phyloP scores from a whole-genome alignment of 2,113 vertebrate genomes.

The Ibidorhyncha struthersii region DNA sequence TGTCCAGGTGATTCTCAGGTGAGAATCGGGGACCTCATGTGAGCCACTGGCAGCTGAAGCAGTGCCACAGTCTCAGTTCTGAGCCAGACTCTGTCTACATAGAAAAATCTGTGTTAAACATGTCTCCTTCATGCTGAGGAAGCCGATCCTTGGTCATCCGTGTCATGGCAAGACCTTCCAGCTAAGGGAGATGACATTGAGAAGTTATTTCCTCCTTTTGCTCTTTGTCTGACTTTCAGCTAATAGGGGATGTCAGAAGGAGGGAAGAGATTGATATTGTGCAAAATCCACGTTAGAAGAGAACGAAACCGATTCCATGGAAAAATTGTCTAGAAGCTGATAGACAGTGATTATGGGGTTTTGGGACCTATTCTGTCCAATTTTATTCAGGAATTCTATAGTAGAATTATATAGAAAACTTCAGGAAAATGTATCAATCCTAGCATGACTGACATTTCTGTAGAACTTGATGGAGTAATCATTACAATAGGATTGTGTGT shows the following conservation, averaged over 20 bases:
- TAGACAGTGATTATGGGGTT: background rate
- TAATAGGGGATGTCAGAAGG: background rate
- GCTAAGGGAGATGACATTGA: background rate
- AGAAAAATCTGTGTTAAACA: background rate
- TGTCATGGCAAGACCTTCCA: background rate
- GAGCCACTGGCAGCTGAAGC: background rate
- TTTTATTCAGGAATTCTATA: background rate
- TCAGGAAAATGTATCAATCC: background rate
- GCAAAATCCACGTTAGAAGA: background rate
- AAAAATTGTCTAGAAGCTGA: background rate
- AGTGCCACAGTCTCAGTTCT: background rate
- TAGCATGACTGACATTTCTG: background rate
- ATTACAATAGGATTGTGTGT: background rate
- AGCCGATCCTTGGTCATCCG: background rate
- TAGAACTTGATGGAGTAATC: background rate
- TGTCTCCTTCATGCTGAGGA: background rate
- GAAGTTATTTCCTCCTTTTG: background rate
- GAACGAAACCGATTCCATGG: background rate
- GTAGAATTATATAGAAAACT: background rate
- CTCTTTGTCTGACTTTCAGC: background rate
- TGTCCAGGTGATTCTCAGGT: background rate
- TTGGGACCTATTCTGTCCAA: background rate
- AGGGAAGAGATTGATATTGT: background rate
- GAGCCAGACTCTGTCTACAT: background rate
- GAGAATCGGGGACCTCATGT: background rate